Percentiles rank a stretch among this genome's conserved stretches.
phyloP scores from a whole-genome alignment of 2,797 vertebrate species.

The Buphagus erythrorhynchus region DNA sequence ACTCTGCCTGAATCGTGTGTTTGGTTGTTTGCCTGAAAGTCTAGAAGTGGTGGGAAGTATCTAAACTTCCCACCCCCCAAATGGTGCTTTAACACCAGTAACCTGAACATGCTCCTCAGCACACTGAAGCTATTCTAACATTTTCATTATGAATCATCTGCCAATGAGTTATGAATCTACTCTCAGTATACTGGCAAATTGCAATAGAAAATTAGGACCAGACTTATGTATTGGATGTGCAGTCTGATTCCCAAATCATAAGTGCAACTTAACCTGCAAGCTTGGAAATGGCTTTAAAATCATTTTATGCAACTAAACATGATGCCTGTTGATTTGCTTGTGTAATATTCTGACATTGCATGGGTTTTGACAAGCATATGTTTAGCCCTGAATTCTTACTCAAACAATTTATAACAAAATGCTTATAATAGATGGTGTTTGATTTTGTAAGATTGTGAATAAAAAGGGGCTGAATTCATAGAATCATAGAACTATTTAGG shows the following conservation, averaged over 20 bases:
- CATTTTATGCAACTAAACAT: neutral
- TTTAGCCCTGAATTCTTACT: neutral
- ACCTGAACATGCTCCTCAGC: neutral
- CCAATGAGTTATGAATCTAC: neutral
- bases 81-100: neutral
- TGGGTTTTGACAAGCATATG: neutral
- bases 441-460: neutral
- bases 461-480: neutral
- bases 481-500: neutral
- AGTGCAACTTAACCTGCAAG: neutral
- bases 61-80: neutral
- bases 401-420: neutral
- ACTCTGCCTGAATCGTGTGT: neutral
- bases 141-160: neutral
- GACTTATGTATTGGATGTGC: neutral
- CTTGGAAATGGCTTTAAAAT: neutral
- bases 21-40: neutral
- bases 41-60: neutral
- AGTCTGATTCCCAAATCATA: neutral
- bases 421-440: neutral
- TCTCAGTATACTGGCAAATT: neutral
- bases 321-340: neutral
- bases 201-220: neutral
- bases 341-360: neutral
- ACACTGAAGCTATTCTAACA: neutral